Percentiles rank a stretch among this genome's conserved stretches.
These are phyloP conservation scores for Zaprionus ghesquierei DNA, from an alignment of 1,140 invertebrate species.

Conservation along the genomic window DNA sequence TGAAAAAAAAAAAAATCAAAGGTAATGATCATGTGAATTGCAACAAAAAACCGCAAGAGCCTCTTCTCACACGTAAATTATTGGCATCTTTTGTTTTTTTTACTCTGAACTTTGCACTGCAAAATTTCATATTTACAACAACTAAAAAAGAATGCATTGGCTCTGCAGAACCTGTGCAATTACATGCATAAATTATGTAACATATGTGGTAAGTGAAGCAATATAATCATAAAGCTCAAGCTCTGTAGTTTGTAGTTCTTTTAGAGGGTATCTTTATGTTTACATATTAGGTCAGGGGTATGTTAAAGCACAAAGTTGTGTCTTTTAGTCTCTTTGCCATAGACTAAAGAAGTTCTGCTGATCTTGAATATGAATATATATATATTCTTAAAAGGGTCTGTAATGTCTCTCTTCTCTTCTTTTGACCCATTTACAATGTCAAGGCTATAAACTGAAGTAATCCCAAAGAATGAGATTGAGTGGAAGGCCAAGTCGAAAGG, in stretches of 20 bases:
- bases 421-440: background rate
- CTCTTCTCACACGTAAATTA: background rate
- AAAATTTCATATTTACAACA: background rate
- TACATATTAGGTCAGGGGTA: background rate
- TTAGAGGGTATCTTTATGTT: too few relatives aligned
- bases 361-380: background rate
- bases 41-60: conserved; percentile 36
- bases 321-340: too few relatives aligned
- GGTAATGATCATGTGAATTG: conserved; percentile 80
- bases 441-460: background rate
- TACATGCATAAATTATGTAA: too few relatives aligned
- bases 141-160: too few relatives aligned
- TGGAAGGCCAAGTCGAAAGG: background rate
- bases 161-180: too few relatives aligned
- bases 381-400: too few relatives aligned
- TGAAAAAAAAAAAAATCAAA: conserved; percentile 77
- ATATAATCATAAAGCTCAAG: too few relatives aligned
- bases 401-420: too few relatives aligned
- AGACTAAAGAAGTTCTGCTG: too few relatives aligned
- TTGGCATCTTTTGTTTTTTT: conserved; percentile 5
- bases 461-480: background rate
- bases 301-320: too few relatives aligned
- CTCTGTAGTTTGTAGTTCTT: too few relatives aligned
- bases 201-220: too few relatives aligned
- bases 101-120: conserved; percentile 29